A percentile compares a stretch with the other conserved stretches of the same genome.
Evolutionary conservation across 2,113 vertebrate genomes (phyloP).

Genomic region (Syngnathoides biaculeatus): DNA sequence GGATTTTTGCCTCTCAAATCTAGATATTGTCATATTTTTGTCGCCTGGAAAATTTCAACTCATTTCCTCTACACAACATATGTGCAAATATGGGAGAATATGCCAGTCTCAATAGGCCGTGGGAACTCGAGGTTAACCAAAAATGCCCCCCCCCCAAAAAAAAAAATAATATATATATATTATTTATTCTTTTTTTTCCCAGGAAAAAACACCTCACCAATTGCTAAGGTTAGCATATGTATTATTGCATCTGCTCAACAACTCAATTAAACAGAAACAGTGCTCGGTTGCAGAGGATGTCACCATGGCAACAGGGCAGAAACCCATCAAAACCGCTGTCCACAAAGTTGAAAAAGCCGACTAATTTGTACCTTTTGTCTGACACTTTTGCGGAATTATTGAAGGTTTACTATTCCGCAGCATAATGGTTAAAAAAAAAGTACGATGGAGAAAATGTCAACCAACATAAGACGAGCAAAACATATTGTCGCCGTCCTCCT

Average conservation of each 20-base stretch:
- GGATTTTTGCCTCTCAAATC: no score
- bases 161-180: no score
- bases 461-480: neutral
- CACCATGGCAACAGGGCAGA: neutral
- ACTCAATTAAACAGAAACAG: neutral
- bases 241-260: neutral
- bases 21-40: no score
- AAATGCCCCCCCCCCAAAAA: no score
- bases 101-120: no score
- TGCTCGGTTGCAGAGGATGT: neutral
- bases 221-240: neutral
- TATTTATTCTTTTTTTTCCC: no score
- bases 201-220: neutral
- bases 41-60: no score
- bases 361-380: neutral
- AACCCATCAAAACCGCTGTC: neutral
- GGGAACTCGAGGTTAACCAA: no score
- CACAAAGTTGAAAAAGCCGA: neutral
- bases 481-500: neutral
- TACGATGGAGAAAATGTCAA: neutral
- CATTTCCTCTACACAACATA: no score
- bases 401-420: neutral
- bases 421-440: no score
- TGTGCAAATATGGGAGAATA: no score
- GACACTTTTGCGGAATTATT: neutral